Conservation (phyloP, 2,888 invertebrate species). For the Ephialtes manifestator region DNA sequence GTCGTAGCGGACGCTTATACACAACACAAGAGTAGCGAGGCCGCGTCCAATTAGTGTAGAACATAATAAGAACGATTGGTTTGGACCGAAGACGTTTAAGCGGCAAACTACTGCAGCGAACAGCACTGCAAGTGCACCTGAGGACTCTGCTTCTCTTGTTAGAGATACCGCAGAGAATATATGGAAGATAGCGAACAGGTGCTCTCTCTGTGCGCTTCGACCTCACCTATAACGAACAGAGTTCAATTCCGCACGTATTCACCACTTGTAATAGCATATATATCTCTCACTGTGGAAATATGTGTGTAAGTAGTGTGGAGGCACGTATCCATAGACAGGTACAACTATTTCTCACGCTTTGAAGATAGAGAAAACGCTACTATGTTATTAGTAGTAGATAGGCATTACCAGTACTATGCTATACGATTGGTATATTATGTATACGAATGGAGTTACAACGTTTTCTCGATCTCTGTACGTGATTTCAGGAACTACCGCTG, state of each 20-base stretch:
- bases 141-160: slow-evolving; percentile 1
- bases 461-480: slow-evolving; percentile 47
- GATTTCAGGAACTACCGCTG: slow-evolving; percentile 11
- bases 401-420: slow-evolving; percentile 30
- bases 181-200: slow-evolving; percentile 22
- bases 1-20: slow-evolving; percentile 4
- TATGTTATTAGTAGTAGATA: slow-evolving; percentile 59
- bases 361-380: slow-evolving; percentile 61
- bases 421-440: slow-evolving; percentile 4
- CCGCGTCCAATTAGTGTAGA: slow-evolving; percentile 55
- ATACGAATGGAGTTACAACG: slow-evolving; percentile 31
- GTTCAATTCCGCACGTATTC: slow-evolving; percentile 28
- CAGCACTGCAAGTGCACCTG: not conserved
- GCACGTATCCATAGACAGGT: slow-evolving; percentile 52
- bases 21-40: slow-evolving; percentile 32
- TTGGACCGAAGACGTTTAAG: slow-evolving; percentile 38
- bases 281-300: not conserved
- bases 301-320: slow-evolving; percentile 17
- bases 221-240: slow-evolving; percentile 29
- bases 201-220: slow-evolving; percentile 38
- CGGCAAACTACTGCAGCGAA: slow-evolving; percentile 17
- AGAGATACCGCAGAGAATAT: not conserved
- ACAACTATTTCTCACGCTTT: slow-evolving; percentile 64
- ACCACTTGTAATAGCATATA: not conserved
- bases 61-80: slow-evolving; percentile 52